These are phyloP conservation scores for Phalacrocorax brasilianus DNA, from an alignment of 2,113 vertebrate genomes.

Conservation along the genomic window DNA sequence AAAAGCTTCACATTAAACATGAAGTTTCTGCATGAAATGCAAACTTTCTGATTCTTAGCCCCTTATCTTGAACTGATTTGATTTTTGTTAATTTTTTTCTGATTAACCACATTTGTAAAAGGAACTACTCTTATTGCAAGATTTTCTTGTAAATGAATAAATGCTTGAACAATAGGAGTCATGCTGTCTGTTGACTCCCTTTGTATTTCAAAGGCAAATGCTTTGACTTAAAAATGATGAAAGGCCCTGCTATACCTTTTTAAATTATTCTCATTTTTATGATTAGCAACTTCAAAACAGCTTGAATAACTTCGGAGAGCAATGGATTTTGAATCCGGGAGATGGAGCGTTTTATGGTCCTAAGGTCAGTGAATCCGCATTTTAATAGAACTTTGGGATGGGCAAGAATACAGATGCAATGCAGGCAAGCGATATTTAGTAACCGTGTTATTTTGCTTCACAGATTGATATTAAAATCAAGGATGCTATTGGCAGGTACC, in stretches of 20 bases:
- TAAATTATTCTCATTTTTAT: background rate
- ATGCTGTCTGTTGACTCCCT: background rate
- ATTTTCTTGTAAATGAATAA: background rate
- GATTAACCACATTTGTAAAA: background rate
- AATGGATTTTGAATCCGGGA: slow-evolving; percentile 89
- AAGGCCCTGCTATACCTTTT: background rate
- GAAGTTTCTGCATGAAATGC: background rate
- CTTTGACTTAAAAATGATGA: background rate
- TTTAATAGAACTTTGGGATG: background rate
- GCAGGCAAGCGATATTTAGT: background rate
- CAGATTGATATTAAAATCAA: slow-evolving; percentile 96
- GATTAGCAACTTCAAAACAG: slow-evolving; percentile 90
- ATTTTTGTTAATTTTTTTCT: background rate
- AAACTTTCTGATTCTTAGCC: background rate
- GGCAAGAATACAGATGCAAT: background rate
- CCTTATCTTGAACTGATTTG: background rate
- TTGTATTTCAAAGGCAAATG: background rate
- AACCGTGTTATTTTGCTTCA: slow-evolving; percentile 9
- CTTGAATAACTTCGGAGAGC: slow-evolving; percentile 88
- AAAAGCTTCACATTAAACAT: background rate
- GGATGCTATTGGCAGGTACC: slow-evolving; percentile 92
- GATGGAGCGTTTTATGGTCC: slow-evolving; percentile 97
- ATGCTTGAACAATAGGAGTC: background rate
- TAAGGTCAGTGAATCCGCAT: slow-evolving; percentile 78
- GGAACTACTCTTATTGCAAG: background rate